These are phyloP conservation scores for Priocnemis perturbator DNA, from an alignment of 2,888 invertebrate genomes.

Conservation along the genomic window DNA sequence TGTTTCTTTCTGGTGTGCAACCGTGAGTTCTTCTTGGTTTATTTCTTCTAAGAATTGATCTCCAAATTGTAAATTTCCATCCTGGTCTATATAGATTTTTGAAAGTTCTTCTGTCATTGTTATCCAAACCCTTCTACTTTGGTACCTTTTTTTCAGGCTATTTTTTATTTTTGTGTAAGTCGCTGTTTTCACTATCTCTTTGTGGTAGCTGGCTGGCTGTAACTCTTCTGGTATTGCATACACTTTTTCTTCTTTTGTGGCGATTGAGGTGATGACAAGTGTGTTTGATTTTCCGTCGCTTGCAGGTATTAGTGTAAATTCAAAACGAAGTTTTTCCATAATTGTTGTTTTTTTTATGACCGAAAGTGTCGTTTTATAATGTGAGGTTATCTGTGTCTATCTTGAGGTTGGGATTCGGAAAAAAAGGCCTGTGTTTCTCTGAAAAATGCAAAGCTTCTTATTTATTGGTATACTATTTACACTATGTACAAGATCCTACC, in stretches of 20 bases:
- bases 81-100: conserved; percentile 2
- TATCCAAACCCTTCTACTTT: conserved; percentile 23
- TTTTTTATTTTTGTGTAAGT: no score
- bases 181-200: conserved; percentile 35
- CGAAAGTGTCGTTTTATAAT: conserved; percentile 1
- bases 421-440: no score
- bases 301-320: conserved; percentile 16
- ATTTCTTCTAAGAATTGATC: conserved; percentile 2
- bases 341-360: background rate
- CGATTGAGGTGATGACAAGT: conserved; percentile 43
- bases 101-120: conserved; percentile 26
- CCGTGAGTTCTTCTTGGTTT: conserved; percentile 28
- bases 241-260: no score
- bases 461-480: no score
- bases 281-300: conserved; percentile 32
- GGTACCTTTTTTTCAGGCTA: conserved; percentile 28
- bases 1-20: conserved; percentile 24
- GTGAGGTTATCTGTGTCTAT: no score
- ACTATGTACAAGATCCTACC: no score
- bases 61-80: conserved; percentile 1
- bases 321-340: conserved; percentile 34
- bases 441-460: no score
- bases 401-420: no score
- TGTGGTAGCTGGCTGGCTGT: conserved; percentile 17
- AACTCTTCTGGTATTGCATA: no score